Evolutionary conservation across 2,797 vertebrate genomes (phyloP), one percentile per base, ranked within the genome.

Genomic region (Chaunax sp.): DNA sequence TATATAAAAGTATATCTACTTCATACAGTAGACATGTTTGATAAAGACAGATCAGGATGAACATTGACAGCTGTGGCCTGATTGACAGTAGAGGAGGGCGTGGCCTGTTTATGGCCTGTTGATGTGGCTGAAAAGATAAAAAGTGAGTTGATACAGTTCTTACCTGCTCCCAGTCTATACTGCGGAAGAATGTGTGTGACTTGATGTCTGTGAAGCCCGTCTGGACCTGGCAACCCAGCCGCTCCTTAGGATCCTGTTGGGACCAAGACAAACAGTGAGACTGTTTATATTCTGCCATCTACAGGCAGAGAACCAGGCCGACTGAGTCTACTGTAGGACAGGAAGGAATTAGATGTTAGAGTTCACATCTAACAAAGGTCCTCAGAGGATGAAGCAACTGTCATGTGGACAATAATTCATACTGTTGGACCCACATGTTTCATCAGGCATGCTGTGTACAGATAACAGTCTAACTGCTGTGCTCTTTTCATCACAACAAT

Each of bases 101-200:
- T 75, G 56, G n/a, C n/a, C n/a, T n/a, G n/a, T n/a, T n/a, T n/a
- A n/a, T n/a, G n/a, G n/a, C n/a, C n/a, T n/a, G n/a, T n/a, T n/a
- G n/a, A n/a, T n/a, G n/a, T n/a, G n/a, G n/a, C n/a, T n/a, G n/a
- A n/a, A n/a, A n/a, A n/a, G n/a, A n/a, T 11, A 35, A 35, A 35
- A 35, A 35, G 9, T 3, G 6, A 5, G 9, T 35, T 11, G 9
- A 35, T 11, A 0, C 6, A 35, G 33, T 22, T 67, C 88, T 95
- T 94, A 99, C 98, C 97, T 98, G 95, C 60, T 99, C 97, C 98
- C 98, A 99, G 93, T 98, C 97, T 85, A 99, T 98, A 92, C 93
- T 98, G 90, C 98, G 96, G 93, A 99, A 99, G 92, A 99, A 99
- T 0, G 98, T 98, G 46, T 99, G 98, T 58, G 97, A 94, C 92